These are phyloP conservation scores for Echinarachnius parma DNA, from an alignment of 53 echinoderm and acorn worm genomes.

Conservation along the genomic window DNA sequence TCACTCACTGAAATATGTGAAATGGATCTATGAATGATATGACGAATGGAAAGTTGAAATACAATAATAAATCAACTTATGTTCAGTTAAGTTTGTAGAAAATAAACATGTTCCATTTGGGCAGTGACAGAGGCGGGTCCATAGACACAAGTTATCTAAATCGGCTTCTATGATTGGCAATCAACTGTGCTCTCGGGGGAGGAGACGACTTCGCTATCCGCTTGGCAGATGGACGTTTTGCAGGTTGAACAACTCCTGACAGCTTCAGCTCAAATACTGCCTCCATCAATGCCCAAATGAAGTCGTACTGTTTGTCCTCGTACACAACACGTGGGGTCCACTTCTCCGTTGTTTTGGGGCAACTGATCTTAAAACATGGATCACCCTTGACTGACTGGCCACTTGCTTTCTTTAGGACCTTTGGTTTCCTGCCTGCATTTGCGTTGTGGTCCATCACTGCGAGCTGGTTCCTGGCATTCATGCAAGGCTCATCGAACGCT, in stretches of 20 bases:
- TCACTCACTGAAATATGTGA: too few species aligned
- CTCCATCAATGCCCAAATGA: conserved; percentile 1
- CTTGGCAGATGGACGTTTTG: neutral
- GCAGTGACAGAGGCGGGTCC: too few species aligned
- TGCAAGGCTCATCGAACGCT: neutral
- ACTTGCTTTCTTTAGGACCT: neutral
- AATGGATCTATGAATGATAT: too few species aligned
- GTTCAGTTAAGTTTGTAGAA: too few species aligned
- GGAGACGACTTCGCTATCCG: neutral
- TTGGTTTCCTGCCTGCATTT: neutral
- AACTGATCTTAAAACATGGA: neutral
- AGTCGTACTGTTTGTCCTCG: conserved; percentile 12
- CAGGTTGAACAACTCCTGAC: neutral
- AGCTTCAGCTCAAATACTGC: neutral
- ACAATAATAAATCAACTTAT: too few species aligned
- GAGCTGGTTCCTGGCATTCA: conserved; percentile 13
- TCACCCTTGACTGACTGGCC: neutral
- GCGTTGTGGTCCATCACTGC: conserved; percentile 11
- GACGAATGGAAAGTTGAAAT: too few species aligned
- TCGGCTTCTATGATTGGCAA: neutral
- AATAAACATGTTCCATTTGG: too few species aligned
- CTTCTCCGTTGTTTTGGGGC: conserved; percentile 12
- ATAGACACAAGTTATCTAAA: neutral
- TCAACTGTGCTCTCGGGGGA: neutral
- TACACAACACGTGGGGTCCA: conserved; percentile 6